Percentiles rank a stretch among this genome's conserved stretches.
phyloP scores from a whole-genome alignment of 2,113 vertebrate species.

The Ageneiosus marmoratus region DNA sequence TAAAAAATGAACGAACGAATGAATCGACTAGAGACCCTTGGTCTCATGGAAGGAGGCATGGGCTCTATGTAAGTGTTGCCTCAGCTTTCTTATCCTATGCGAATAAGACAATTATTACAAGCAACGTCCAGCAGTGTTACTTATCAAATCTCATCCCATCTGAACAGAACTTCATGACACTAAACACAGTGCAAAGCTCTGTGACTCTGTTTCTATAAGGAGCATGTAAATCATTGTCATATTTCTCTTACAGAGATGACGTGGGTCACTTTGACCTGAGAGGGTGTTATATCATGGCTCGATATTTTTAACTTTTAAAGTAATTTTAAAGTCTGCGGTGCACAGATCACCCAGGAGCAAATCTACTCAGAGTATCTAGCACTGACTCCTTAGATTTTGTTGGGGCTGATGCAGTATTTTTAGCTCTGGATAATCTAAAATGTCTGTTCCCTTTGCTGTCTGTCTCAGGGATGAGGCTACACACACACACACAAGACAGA shows the following conservation, averaged over 20 bases:
- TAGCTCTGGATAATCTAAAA: constrained; percentile 56
- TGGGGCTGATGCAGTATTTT: constrained; percentile 53
- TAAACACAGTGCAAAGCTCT: neutral
- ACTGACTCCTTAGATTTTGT: constrained; percentile 51
- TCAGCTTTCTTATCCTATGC: neutral
- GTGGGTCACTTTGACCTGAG: neutral
- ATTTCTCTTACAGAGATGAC: neutral
- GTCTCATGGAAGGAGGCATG: no score
- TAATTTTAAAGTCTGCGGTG: neutral
- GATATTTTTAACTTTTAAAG: neutral
- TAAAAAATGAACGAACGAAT: no score
- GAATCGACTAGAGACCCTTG: no score
- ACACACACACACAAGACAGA: constrained; percentile 55
- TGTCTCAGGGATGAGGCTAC: constrained; percentile 48
- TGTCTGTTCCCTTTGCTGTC: constrained; percentile 46
- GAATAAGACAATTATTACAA: neutral
- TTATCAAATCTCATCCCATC: neutral
- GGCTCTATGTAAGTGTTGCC: no score
- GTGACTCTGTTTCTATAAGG: neutral
- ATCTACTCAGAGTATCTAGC: constrained; percentile 43
- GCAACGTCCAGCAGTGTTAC: neutral
- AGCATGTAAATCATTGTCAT: neutral
- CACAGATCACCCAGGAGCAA: neutral
- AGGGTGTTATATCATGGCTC: neutral
- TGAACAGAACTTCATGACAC: neutral